These are phyloP conservation scores for Acrossocheilus wenchowensis DNA, from an alignment of 2,797 vertebrate species.

Conservation along the genomic window DNA sequence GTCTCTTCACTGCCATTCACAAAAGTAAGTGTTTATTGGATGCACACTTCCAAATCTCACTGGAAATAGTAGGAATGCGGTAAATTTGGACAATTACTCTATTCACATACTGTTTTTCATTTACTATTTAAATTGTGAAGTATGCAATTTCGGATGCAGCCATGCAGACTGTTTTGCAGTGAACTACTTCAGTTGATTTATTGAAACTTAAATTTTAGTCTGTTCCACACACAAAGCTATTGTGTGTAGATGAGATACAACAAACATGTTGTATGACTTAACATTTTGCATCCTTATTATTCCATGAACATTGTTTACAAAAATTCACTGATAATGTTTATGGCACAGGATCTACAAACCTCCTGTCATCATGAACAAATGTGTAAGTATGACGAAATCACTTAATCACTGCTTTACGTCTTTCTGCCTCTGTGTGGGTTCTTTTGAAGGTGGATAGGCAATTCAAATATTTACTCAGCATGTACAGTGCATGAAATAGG, in stretches of 20 bases:
- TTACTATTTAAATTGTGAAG: neutral
- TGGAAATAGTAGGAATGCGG: neutral
- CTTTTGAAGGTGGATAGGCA: slow-evolving; percentile 10
- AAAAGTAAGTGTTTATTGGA: neutral
- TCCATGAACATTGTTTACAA: neutral
- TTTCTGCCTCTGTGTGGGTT: slow-evolving; percentile 1
- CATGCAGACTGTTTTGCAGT: neutral
- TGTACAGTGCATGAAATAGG: slow-evolving; percentile 5
- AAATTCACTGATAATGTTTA: neutral
- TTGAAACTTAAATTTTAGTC: neutral
- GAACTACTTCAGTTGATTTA: neutral
- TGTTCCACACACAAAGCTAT: neutral
- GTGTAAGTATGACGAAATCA: neutral
- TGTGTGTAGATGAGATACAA: neutral
- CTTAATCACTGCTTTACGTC: neutral
- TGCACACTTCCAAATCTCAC: neutral
- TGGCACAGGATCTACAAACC: neutral
- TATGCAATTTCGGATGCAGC: neutral
- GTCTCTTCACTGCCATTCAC: no score
- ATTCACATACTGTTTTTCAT: no score
- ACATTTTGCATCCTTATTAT: neutral
- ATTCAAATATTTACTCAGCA: slow-evolving; percentile 42
- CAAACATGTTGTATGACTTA: neutral
- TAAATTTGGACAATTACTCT: no score
- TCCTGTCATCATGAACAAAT: neutral